These are phyloP conservation scores for Acrocephalus scirpaceus DNA, from an alignment of 2,797 vertebrate genomes.

Conservation along the genomic window DNA sequence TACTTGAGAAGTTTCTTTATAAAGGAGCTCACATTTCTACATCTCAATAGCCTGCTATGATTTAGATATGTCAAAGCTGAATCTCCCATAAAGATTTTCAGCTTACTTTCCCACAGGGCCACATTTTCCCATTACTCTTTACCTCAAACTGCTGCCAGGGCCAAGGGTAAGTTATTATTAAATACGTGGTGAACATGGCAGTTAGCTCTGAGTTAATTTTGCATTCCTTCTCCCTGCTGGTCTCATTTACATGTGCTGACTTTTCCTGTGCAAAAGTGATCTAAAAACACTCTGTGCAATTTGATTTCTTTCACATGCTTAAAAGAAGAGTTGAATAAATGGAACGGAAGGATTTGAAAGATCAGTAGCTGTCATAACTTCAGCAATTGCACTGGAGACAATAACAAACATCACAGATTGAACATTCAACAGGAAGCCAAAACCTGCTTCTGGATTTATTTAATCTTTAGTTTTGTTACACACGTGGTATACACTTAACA, in stretches of 20 bases:
- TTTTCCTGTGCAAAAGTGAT: constrained; percentile 9
- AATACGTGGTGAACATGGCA: not conserved
- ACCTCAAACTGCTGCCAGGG: not conserved
- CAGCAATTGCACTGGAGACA: not conserved
- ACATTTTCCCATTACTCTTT: not conserved
- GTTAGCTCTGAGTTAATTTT: not conserved
- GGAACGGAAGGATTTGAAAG: not conserved
- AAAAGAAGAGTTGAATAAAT: not conserved
- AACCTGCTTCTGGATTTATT: constrained; percentile 1
- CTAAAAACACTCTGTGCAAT: not conserved
- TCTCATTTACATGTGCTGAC: constrained; percentile 6
- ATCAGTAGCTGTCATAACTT: constrained; percentile 3
- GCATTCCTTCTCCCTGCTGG: not conserved
- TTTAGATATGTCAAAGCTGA: not conserved
- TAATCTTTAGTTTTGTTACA: not conserved
- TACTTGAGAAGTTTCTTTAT: not conserved
- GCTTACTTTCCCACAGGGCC: not conserved
- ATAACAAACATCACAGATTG: not conserved
- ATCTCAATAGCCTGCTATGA: not conserved
- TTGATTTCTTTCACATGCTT: constrained; percentile 11
- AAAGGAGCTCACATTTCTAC: not conserved
- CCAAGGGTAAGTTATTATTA: not conserved
- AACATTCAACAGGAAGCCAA: not conserved
- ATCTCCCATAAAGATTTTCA: not conserved
- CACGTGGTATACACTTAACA: not conserved